Evolutionary conservation across 2,113 vertebrate species (phyloP), one percentile per base, ranked within the genome.

Genomic region (Cyanistes caeruleus): DNA sequence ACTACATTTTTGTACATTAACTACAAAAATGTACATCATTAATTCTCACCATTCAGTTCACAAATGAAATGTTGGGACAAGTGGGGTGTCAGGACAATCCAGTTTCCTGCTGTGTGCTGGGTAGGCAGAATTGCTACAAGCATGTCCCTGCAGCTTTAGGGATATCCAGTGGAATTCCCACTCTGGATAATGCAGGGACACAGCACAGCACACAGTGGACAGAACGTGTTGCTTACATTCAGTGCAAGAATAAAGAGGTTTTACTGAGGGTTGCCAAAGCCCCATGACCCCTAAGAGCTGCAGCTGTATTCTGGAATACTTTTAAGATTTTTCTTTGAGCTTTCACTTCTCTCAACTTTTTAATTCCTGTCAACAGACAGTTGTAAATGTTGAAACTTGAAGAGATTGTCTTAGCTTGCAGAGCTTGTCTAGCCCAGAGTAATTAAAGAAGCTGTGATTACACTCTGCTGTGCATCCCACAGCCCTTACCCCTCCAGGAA

Each of bases 381-480:
- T 39, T 65, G 20, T 27, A 80, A 76, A 62, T 51, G 35, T 70
- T 75, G 59, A 51, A 69, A 80, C 23, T 55, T 73, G 25, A 39
- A 80, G 25, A 63, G 46, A 43, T 37, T 75, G 24, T 41, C 53
- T 82, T 64, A 60, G 49, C 35, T 56, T 72, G 41, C n/a, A 88
- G 28, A 41, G 27, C 14, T 13, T 75, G 33, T 59, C 24, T 48
- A 77, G 27, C 11, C 41, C 18, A 11, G 23, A 79, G 39, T 82
- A 88, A 70, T 63, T 7, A 10, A 3, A 69, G n/a, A 9, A 44
- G 9, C 28, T 60, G 63, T 75, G 30, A 63, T 51, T 78, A 10
- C 1, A 2, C 11, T 30, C 33, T 56, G 15, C 23, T 72, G 18
- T 49, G 28, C 31, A 62, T 41, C n/a, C 46, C 1, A 0, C 2